phyloP scores from a whole-genome alignment of 2,888 invertebrate species.

The Myathropa florea region DNA sequence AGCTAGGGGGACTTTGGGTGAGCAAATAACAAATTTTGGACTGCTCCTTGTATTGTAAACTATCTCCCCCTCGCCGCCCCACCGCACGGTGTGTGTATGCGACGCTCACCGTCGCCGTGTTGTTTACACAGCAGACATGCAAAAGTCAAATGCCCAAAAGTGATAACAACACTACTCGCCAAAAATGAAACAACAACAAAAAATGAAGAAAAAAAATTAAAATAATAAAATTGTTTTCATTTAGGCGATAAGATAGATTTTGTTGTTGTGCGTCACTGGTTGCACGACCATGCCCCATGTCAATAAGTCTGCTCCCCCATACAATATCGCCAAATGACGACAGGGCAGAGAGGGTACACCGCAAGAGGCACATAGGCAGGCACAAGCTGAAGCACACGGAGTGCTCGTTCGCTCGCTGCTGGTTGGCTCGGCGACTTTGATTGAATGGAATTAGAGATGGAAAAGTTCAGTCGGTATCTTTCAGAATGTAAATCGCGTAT shows the following conservation, averaged over 20 bases:
- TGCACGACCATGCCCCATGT: conserved; percentile 35
- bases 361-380: background rate
- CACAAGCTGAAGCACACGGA: background rate
- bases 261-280: background rate
- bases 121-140: conserved; percentile 22
- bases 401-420: background rate
- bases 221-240: conserved; percentile 36
- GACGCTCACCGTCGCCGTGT: background rate
- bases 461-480: conserved; percentile 18
- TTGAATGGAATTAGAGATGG: conserved; percentile 28
- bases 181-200: background rate
- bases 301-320: conserved; percentile 16
- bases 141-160: conserved; percentile 32
- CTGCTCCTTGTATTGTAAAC: background rate
- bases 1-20: background rate
- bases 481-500: conserved; percentile 26
- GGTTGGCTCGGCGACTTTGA: background rate
- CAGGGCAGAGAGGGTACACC: background rate
- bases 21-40: background rate
- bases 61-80: too few species aligned
- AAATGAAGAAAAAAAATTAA: background rate
- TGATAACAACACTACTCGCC: conserved; percentile 23
- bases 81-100: too few species aligned
- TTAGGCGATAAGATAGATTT: conserved; percentile 55
- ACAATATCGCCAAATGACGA: background rate